These are phyloP conservation scores for Morone chrysops DNA, from an alignment of 2,113 vertebrate species.

Conservation along the genomic window DNA sequence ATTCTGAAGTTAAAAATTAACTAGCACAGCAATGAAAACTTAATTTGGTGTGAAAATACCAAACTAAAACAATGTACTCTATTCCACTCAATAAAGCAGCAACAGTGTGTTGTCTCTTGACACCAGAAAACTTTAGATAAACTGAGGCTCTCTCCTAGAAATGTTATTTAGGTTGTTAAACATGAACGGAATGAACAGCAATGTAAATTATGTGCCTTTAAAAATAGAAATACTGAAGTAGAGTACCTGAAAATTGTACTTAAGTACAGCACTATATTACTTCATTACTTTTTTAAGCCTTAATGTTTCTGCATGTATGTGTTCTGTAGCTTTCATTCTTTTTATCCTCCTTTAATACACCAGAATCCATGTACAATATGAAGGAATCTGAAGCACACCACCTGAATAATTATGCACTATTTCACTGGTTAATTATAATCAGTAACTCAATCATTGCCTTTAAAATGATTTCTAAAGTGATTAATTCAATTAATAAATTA, in stretches of 20 bases:
- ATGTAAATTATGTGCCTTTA: background rate
- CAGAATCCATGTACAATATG: background rate
- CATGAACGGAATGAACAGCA: background rate
- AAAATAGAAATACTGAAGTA: background rate
- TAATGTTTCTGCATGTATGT: background rate
- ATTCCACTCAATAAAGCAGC: slow-evolving; percentile 19
- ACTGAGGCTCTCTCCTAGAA: slow-evolving; percentile 8
- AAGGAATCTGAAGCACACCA: background rate
- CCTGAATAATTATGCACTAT: background rate
- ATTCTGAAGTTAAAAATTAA: slow-evolving; percentile 33
- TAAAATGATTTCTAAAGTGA: background rate
- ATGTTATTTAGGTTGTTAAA: background rate
- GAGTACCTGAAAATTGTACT: background rate
- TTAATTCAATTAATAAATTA: background rate
- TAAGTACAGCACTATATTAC: background rate
- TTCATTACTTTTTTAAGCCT: background rate
- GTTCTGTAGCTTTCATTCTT: no score
- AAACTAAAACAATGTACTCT: slow-evolving; percentile 37
- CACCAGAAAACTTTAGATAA: background rate
- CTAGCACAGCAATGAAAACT: slow-evolving; percentile 43
- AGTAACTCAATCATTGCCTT: background rate
- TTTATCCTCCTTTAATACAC: background rate
- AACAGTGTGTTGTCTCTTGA: slow-evolving; percentile 45
- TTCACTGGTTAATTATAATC: slow-evolving; percentile 1
- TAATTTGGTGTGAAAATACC: slow-evolving; percentile 54